Base-by-base conservation (phyloP, 2,113 vertebrate genomes). In the Otolemur garnettii region DNA sequence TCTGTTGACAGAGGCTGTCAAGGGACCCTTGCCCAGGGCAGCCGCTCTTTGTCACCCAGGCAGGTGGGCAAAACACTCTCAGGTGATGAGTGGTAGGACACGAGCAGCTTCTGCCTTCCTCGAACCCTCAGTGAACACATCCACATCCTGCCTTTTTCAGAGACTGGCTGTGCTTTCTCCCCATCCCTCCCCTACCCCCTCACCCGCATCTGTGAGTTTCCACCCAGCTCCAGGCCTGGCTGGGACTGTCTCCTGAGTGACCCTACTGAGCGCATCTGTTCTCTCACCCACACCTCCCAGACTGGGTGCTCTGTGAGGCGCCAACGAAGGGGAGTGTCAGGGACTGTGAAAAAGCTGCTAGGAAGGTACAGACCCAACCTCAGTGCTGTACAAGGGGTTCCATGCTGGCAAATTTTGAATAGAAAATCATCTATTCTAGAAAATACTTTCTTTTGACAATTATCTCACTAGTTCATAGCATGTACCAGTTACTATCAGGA, bases 51-150 rank as follows among this genome's bases (percentile, higher is more conserved):
- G 30, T 42, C 3, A 19, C 4, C 12, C 0, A 7, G 17, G 7
- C 3, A 33, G 66, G 17, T 22, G 38, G 45, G 42, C 22, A 9
- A 19, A 11, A 18, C 66, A 11, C 18, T 30, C 7, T 2, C 42
- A 0, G 50, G 45, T 55, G 18, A 30, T 21, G 50, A 33, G 30
- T 50, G 45, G 45, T 11, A 8, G 4, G 13, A 77, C 13, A 45
- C 4, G 0, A 24, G 42, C 42, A 50, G 42, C 74, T 77, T 18
- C 45, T 30, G 74, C 60, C 24, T 28, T 11, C 60, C 60, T 55
- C 0, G 80, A 19, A 62, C 22, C 33, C 26, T 4, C 0, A 0
- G 2, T 11, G 24, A 18, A 5, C 50, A 4, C 2, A 1, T 19
- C 4, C 5, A 15, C 8, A 10, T 14, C 7, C 3, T 5, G 35